Conservation (phyloP, 2,888 invertebrate genomes). For the Gortyna flavago region DNA sequence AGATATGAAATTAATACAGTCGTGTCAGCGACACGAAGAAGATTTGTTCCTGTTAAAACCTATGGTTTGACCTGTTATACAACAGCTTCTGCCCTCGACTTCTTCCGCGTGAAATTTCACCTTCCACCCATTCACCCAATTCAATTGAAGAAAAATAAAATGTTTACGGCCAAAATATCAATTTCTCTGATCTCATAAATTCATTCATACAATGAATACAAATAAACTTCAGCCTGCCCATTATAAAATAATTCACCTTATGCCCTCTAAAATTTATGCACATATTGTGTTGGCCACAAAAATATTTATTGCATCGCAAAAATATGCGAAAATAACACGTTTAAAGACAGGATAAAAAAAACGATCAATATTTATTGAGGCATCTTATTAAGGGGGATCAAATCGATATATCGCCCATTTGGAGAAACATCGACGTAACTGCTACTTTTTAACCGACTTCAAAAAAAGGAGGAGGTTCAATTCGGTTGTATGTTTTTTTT, state of each 20-base stretch:
- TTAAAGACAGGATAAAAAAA: neutral
- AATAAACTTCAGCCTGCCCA: neutral
- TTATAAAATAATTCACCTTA: conserved; percentile 18
- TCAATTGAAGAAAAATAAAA: neutral
- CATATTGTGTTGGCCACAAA: neutral
- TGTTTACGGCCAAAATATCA: too few species aligned
- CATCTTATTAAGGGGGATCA: neutral
- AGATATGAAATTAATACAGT: too few species aligned
- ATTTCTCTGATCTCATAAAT: too few species aligned
- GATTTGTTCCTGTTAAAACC: neutral
- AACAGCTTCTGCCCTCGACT: too few species aligned
- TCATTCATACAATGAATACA: neutral
- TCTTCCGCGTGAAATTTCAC: too few species aligned
- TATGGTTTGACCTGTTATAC: neutral
- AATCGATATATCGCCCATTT: too few species aligned
- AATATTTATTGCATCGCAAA: conserved; percentile 3
- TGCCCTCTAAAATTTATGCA: conserved; percentile 17
- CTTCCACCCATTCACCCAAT: too few species aligned
- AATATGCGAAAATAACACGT: conserved; percentile 10
- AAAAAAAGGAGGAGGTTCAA: too few species aligned
- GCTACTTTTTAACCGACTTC: too few species aligned
- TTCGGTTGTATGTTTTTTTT: too few species aligned
- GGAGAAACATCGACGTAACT: too few species aligned
- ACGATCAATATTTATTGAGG: neutral
- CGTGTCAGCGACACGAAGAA: too few species aligned